A percentile compares a stretch with the other conserved stretches of the same genome.
Evolutionary conservation across 2,113 vertebrate genomes (phyloP).

Genomic region (Ploceus nigricollis): DNA sequence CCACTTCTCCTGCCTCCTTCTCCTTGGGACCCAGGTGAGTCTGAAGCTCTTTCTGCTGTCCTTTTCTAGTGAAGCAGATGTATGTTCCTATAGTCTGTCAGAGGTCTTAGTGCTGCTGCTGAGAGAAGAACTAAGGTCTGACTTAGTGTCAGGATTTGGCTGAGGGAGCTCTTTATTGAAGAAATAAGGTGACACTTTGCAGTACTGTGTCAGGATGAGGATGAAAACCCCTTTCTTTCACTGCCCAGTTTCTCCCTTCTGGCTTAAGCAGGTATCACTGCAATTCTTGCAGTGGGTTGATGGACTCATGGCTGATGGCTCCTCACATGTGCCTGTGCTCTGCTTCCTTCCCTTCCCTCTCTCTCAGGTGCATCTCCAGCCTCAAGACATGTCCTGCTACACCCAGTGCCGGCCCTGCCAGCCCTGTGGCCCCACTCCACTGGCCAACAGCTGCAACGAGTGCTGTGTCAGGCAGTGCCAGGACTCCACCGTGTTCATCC

Average conservation of each 20-base stretch:
- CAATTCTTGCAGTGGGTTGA: neutral
- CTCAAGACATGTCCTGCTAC: neutral
- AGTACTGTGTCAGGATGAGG: neutral
- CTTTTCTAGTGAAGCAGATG: neutral
- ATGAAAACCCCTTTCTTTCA: neutral
- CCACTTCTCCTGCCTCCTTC: neutral
- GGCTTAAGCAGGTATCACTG: neutral
- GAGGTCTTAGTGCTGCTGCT: neutral
- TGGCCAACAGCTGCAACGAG: conserved; percentile 9
- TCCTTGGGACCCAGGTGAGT: neutral
- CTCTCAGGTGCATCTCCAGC: neutral
- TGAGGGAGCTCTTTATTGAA: neutral
- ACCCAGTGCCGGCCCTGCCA: neutral
- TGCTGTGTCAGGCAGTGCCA: neutral
- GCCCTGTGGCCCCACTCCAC: neutral
- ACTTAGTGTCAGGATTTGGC: neutral
- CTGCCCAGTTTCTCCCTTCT: neutral
- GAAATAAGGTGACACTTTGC: neutral
- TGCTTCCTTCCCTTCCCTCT: neutral
- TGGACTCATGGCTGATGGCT: too few species aligned
- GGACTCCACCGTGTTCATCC: neutral
- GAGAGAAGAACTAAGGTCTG: neutral
- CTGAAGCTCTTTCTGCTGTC: neutral
- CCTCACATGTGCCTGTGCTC: neutral
- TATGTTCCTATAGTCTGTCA: neutral